Base-by-base conservation (phyloP, 2,888 invertebrate species). In the Drosophila buzzatii region DNA sequence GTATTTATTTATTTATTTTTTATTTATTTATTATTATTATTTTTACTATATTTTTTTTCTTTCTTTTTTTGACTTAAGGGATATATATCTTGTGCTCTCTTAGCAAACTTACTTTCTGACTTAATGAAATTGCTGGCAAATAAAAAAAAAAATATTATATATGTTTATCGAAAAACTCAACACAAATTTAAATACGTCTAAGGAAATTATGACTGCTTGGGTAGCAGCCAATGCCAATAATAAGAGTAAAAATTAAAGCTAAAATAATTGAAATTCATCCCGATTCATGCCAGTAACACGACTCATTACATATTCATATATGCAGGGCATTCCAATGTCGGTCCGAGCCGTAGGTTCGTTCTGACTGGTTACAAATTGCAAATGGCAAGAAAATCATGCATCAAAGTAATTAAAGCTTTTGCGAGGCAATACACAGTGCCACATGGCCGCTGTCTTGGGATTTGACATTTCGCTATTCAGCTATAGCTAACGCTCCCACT, bases 311-410 rank as follows among this genome's bases (percentile, higher is more conserved):
- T 5, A 14, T 5, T 27, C 27, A 8, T 2, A n/a, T n/a, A n/a
- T 5, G 14, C 51, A 31, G 55, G 12, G 55, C 27, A 55, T 12
- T 27, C 12, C 6, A 3, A n/a, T 5, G 10, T 41, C 55, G 31
- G 7, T 14, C 9, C n/a, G 23, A 2, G 35, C 2, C n/a, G 1
- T 5, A 3, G 12, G 18, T 0, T 3, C 12, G 3, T 7, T 18
- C 27, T 7, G 23, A 3, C n/a, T 18, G 31, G 55, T 69, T 45
- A 75, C 85, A 87, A 85, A 85, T 87, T 81, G 79, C 79, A 82
- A 87, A 85, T 82, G 83, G 81, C 79, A 87, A 79, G 67, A 85
- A 85, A 87, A 87, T 81, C 85, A 87, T 85, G 85, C 88, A 85
- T 85, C 88, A 88, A 85, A 83, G 85, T 85, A 85, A 85, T 85